phyloP scores from a whole-genome alignment of 2,888 invertebrate genomes.

The Apotomis turbidana region DNA sequence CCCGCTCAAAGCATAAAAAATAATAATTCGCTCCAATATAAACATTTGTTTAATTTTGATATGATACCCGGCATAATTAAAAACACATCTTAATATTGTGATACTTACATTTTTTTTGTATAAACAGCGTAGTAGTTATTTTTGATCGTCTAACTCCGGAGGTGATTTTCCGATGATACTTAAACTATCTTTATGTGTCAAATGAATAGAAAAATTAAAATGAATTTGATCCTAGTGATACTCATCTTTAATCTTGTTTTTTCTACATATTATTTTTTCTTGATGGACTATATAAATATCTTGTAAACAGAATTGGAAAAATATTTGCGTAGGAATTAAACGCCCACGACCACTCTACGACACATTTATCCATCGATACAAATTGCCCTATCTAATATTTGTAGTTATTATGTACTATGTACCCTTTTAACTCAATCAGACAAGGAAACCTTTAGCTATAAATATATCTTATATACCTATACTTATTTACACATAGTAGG shows the following conservation, averaged over 20 bases:
- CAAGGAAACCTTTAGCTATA: constrained; percentile 28
- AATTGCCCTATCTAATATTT: constrained; percentile 26
- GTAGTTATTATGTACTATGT: constrained; percentile 37
- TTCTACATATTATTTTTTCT: not conserved
- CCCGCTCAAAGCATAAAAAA: too few species aligned
- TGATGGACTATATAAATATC: not conserved
- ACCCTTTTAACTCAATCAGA: constrained; percentile 23
- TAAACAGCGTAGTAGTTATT: too few species aligned
- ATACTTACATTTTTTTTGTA: too few species aligned
- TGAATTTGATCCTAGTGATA: not conserved
- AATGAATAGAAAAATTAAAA: not conserved
- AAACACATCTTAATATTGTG: too few species aligned
- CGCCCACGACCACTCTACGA: not conserved
- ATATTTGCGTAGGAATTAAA: not conserved
- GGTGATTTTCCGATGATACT: not conserved
- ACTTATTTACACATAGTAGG: constrained; percentile 39
- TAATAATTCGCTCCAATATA: too few species aligned
- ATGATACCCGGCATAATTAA: too few species aligned
- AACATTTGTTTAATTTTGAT: too few species aligned
- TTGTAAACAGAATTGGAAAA: not conserved
- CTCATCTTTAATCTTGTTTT: not conserved
- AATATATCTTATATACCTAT: constrained; percentile 32
- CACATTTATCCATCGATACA: constrained; percentile 2
- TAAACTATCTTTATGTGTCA: not conserved
- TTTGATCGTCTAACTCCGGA: too few species aligned